These are phyloP conservation scores for Cacoxenus indagator DNA, from an alignment of 2,888 invertebrate species.

Conservation along the genomic window DNA sequence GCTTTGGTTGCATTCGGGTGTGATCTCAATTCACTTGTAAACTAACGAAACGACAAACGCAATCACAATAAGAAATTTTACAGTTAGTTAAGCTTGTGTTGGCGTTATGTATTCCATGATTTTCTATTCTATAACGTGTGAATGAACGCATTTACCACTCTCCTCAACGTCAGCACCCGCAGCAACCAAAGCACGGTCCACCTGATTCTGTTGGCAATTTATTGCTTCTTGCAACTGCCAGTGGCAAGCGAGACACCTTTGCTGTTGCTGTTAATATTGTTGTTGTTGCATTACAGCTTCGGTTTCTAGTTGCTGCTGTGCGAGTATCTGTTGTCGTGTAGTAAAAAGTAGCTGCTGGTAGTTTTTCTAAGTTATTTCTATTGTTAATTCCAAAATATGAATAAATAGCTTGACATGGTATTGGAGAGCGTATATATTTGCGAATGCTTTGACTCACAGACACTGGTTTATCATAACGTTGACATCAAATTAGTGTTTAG, in stretches of 20 bases:
- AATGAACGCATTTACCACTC: conserved; percentile 15
- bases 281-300: background rate
- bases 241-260: conserved; percentile 16
- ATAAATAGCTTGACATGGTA: conserved; percentile 12
- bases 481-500: too few species aligned
- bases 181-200: background rate
- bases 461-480: background rate
- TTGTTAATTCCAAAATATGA: conserved; percentile 24
- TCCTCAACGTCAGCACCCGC: background rate
- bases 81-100: conserved; percentile 61
- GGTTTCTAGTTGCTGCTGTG: background rate
- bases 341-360: background rate
- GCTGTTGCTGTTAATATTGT: background rate
- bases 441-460: background rate
- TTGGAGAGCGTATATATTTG: background rate
- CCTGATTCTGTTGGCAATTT: conserved; percentile 5
- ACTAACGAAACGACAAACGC: conserved; percentile 63
- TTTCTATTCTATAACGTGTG: background rate
- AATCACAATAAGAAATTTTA: conserved; percentile 62
- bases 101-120: conserved; percentile 26
- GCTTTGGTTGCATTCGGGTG: conserved; percentile 29
- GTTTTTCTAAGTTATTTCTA: conserved; percentile 9
- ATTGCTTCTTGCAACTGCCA: conserved; percentile 14
- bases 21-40: conserved; percentile 46
- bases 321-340: background rate